Evolutionary conservation across 2,113 vertebrate genomes (phyloP).

Genomic region (Pseudopodoces humilis): DNA sequence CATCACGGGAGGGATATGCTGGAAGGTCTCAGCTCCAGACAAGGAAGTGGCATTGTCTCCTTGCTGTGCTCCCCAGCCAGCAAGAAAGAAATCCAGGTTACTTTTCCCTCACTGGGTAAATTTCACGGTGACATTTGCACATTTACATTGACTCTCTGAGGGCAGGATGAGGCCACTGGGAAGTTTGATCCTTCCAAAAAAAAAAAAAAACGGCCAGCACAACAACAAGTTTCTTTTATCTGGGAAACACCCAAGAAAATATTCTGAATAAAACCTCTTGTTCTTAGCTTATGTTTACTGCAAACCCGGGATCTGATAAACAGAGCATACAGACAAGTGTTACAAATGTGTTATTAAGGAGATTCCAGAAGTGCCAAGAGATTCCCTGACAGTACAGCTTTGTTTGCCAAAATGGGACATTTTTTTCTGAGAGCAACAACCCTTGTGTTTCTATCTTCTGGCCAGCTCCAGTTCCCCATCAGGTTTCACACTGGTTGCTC

Average conservation of each 20-base stretch:
- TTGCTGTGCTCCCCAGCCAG: neutral
- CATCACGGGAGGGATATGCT: neutral
- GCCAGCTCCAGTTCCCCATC: neutral
- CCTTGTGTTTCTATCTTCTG: neutral
- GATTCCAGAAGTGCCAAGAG: constrained; percentile 33
- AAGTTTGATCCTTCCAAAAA: neutral
- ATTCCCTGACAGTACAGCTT: neutral
- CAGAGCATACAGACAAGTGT: neutral
- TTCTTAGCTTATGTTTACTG: constrained; percentile 42
- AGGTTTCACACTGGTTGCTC: neutral
- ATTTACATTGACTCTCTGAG: neutral
- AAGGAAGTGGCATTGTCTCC: neutral
- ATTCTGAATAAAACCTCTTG: neutral
- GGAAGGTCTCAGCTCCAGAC: neutral
- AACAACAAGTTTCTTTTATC: neutral
- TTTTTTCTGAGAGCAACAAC: neutral
- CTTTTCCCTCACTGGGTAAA: constrained; percentile 11
- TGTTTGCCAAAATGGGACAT: constrained; percentile 16
- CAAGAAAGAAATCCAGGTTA: neutral
- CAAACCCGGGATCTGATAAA: neutral
- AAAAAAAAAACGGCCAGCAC: neutral
- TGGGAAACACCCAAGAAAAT: constrained; percentile 21
- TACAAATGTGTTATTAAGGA: constrained; percentile 19
- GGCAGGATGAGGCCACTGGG: constrained; percentile 16
- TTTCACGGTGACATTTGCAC: constrained; percentile 30